Base-by-base conservation (phyloP, 2,113 vertebrate genomes). In the Ancistrus triradiatus region DNA sequence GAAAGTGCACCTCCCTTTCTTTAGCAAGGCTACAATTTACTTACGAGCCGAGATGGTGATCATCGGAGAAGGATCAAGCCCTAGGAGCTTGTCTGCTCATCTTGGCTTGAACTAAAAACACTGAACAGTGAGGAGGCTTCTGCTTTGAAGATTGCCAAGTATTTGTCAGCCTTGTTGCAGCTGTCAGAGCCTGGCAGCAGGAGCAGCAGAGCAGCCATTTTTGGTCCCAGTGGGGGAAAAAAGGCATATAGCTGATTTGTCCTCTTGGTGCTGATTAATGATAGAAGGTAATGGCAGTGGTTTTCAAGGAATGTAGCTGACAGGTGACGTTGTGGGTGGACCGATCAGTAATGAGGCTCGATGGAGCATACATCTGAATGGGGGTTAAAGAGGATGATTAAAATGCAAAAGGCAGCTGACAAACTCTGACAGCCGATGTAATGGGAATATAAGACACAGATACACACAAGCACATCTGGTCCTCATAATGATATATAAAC, bases 151-250 rank as follows among this genome's bases (percentile, higher is more conserved):
- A 48, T 49, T 68, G 59, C 49, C 57, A 68, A 53, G 70, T 63
- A 64, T 73, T 73, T 59, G 53, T 68, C 55, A 68, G 59, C 18
- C 55, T 58, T 73, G 65, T 64, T 59, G 44, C 37, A 66, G 42
- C 48, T 64, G 70, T 59, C 65, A 59, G 37, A 63, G 59, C 11
- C 33, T 27, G 24, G 44, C 15, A 25, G 44, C 17, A 6, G 40
- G 17, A 25, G 42, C 1, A 57, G 25, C 17, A 10, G 57, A 59
- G 17, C 25, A 46, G 44, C 42, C 15, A 3, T n/a, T 6, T 59
- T 47, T 33, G 5, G 14, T 31, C 42, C 38, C 14, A n/a, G 3
- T 31, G 3, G 44, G 40, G 3, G 28, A n/a, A 47, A 55, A 44
- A 24, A 31, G 24, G 18, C 40, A 35, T 27, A 28, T 24, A 63